These are phyloP conservation scores for Linnaemya vulpina DNA, from an alignment of 2,888 invertebrate genomes.

Conservation along the genomic window DNA sequence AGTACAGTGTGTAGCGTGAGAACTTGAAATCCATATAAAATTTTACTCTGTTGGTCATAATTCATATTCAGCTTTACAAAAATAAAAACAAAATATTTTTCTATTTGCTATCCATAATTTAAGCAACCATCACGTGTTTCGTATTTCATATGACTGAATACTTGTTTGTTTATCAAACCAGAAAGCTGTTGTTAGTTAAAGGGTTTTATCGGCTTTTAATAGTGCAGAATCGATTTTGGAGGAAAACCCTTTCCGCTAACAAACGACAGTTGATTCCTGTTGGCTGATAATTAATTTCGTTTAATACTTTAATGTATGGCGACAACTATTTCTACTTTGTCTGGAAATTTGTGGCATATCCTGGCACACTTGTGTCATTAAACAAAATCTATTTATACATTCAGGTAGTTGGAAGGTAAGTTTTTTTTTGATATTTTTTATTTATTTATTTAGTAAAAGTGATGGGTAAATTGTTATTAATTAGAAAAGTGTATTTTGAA, in stretches of 20 bases:
- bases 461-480: not conserved
- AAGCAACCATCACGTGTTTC: slow-evolving; percentile 57
- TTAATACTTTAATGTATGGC: slow-evolving; percentile 36
- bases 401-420: not conserved
- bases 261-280: slow-evolving; percentile 57
- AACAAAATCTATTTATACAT: not conserved
- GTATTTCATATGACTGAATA: slow-evolving; percentile 15
- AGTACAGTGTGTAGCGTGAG: slow-evolving; percentile 62
- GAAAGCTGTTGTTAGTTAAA: not conserved
- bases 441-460: not conserved
- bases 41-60: slow-evolving; percentile 56
- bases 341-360: slow-evolving; percentile 17
- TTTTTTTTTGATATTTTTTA: no score
- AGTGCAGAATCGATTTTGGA: not conserved
- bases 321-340: slow-evolving; percentile 33
- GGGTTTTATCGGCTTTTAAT: slow-evolving; percentile 6
- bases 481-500: not conserved
- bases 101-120: slow-evolving; percentile 2
- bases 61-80: slow-evolving; percentile 46
- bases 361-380: slow-evolving; percentile 17
- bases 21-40: slow-evolving; percentile 54
- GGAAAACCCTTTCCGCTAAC: slow-evolving; percentile 16
- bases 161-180: not conserved
- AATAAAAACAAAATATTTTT: slow-evolving; percentile 3
- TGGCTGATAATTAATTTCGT: slow-evolving; percentile 60